phyloP scores from a whole-genome alignment of 2,113 vertebrate species.

The Accipiter cooperii region DNA sequence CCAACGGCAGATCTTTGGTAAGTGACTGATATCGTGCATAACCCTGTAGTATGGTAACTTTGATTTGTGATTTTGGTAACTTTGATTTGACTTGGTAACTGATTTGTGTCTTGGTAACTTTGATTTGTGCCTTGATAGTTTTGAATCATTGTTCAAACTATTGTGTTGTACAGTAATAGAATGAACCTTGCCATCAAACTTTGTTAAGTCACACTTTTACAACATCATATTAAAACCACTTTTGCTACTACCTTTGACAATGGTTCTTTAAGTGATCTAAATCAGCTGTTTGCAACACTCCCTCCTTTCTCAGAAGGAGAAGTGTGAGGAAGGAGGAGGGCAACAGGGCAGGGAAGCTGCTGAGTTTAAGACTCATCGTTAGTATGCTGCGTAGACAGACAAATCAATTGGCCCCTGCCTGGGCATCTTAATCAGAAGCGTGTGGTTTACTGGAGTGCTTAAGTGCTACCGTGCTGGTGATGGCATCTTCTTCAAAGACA shows the following conservation, averaged over 20 bases:
- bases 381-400: conserved; percentile 28
- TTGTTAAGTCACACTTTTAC: no score
- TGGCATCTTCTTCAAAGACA: conserved; percentile 63
- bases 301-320: not conserved
- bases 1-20: no score
- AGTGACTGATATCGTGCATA: no score
- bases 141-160: no score
- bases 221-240: not conserved
- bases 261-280: not conserved
- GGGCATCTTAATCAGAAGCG: conserved; percentile 64
- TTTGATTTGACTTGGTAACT: no score
- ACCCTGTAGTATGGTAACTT: no score
- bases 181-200: no score
- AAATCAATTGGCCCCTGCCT: conserved; percentile 42
- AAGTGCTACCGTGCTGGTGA: conserved; percentile 53
- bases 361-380: not conserved
- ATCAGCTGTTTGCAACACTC: not conserved
- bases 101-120: no score
- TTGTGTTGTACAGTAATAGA: no score
- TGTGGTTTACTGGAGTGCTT: conserved; percentile 36
- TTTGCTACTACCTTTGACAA: not conserved
- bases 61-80: no score
- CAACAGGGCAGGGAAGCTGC: not conserved
- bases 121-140: no score
- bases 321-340: not conserved